Evolutionary conservation across 2,113 vertebrate genomes (phyloP).

Genomic region (Oncorhynchus gorbuscha): DNA sequence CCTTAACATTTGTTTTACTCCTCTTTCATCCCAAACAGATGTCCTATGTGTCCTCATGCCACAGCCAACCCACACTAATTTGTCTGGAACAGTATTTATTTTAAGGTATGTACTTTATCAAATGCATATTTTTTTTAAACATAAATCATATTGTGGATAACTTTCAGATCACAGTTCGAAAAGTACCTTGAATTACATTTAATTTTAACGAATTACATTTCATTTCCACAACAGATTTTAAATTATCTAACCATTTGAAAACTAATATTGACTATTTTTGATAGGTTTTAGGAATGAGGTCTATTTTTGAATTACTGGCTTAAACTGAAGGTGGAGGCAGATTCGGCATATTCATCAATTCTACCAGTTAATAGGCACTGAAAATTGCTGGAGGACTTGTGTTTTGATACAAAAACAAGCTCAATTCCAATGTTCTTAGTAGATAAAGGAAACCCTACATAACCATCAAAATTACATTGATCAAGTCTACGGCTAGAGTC

Average conservation of each 20-base stretch:
- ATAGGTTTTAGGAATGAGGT: background rate
- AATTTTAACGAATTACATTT: background rate
- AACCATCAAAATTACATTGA: background rate
- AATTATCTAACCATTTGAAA: background rate
- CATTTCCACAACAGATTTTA: background rate
- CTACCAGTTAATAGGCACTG: background rate
- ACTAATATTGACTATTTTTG: background rate
- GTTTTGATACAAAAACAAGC: background rate
- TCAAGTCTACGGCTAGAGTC: background rate
- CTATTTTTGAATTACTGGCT: background rate
- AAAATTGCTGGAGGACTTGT: background rate
- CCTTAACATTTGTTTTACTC: background rate
- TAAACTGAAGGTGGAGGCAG: background rate
- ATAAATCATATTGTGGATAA: background rate
- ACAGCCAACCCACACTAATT: background rate
- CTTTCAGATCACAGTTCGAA: background rate
- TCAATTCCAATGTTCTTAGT: background rate
- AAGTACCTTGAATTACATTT: background rate
- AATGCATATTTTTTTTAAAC: background rate
- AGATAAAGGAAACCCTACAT: background rate
- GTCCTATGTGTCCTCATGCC: background rate
- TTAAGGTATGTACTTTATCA: background rate
- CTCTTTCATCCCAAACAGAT: background rate
- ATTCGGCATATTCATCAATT: background rate
- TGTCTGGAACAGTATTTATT: background rate